phyloP scores from a whole-genome alignment of 2,113 vertebrate genomes.

The Corythaixoides concolor region DNA sequence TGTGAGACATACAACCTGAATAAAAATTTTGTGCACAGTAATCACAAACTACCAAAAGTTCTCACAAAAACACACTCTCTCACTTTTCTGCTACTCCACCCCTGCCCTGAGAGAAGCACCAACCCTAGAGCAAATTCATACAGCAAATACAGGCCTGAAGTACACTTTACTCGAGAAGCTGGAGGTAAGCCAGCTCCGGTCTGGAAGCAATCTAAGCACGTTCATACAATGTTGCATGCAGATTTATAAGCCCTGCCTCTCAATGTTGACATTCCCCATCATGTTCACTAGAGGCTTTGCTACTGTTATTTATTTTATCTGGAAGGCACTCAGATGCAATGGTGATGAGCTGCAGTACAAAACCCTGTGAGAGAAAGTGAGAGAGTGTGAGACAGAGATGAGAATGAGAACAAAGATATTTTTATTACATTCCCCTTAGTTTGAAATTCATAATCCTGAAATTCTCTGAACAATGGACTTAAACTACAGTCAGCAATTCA shows the following conservation, averaged over 20 bases:
- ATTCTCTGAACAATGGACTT: constrained; percentile 60
- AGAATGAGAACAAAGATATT: constrained; percentile 40
- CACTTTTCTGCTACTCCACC: background rate
- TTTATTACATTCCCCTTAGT: background rate
- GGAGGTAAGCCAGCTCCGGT: constrained; percentile 10
- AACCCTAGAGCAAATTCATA: background rate
- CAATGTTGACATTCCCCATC: constrained; percentile 28
- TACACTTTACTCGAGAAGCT: background rate
- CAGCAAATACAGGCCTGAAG: background rate
- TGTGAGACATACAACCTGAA: background rate
- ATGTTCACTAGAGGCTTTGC: constrained; percentile 36
- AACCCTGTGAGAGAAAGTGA: constrained; percentile 42
- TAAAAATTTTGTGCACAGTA: background rate
- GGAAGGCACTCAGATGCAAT: constrained; percentile 25
- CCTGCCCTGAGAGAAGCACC: background rate
- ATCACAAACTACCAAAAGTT: background rate
- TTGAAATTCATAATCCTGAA: constrained; percentile 65
- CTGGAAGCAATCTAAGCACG: constrained; percentile 29
- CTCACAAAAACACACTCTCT: background rate
- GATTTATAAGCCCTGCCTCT: constrained; percentile 47
- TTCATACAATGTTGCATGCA: constrained; percentile 13
- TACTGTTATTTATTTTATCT: constrained; percentile 52
- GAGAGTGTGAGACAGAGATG: constrained; percentile 40
- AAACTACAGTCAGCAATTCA: constrained; percentile 73
- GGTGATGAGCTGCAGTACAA: constrained; percentile 8